These are phyloP conservation scores for Pristis pectinata DNA, from an alignment of 2,797 vertebrate genomes.

Conservation along the genomic window DNA sequence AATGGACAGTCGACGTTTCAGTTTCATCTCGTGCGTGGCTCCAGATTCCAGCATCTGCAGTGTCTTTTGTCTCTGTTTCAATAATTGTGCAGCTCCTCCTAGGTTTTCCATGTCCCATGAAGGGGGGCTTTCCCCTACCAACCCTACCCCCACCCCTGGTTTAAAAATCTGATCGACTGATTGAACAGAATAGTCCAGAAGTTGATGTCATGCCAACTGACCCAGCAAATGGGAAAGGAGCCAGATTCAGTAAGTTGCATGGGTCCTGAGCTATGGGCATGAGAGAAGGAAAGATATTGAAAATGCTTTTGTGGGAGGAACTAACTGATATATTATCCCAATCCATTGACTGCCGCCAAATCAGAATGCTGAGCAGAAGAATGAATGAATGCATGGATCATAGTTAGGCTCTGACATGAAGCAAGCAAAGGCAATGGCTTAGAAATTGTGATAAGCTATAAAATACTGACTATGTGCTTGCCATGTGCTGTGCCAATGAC, in stretches of 20 bases:
- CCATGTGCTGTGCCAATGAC: too few species aligned
- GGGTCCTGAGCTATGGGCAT: neutral
- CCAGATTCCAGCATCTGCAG: too few species aligned
- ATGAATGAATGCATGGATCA: neutral
- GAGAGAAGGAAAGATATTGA: neutral
- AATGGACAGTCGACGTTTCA: too few species aligned
- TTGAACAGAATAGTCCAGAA: neutral
- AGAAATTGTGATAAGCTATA: too few species aligned
- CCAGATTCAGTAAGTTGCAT: neutral
- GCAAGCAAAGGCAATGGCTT: neutral
- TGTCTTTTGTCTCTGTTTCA: too few species aligned
- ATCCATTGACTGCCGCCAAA: neutral
- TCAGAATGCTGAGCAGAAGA: neutral
- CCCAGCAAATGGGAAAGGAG: too few species aligned
- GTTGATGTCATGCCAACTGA: neutral
- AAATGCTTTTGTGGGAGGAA: neutral
- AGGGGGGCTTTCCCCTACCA: too few species aligned
- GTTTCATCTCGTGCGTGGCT: too few species aligned
- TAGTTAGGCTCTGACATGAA: neutral
- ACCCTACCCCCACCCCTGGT: too few species aligned
- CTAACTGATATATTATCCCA: neutral
- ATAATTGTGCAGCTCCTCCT: too few species aligned
- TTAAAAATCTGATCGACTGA: neutral
- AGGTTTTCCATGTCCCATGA: too few species aligned
- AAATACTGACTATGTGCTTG: too few species aligned